A percentile compares a stretch with the other conserved stretches of the same genome.
phyloP scores from a whole-genome alignment of 2,888 invertebrate genomes.

The Andrena praecox region DNA sequence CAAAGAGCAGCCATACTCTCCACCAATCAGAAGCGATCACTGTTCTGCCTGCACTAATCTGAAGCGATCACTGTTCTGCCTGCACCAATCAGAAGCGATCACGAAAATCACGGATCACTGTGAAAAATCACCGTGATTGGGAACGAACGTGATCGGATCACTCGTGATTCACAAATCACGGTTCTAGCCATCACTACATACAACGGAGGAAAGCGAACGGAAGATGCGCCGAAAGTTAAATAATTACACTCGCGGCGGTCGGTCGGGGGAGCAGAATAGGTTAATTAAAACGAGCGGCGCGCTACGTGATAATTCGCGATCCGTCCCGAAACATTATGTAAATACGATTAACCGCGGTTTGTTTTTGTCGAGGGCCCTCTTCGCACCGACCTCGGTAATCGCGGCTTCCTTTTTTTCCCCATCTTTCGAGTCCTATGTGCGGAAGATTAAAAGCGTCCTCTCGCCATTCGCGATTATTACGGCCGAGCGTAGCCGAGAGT shows the following conservation, averaged over 20 bases:
- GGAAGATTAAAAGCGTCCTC: slow-evolving; percentile 58
- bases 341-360: slow-evolving; percentile 48
- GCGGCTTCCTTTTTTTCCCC: background rate
- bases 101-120: too few species aligned
- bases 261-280: slow-evolving; percentile 20
- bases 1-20: too few species aligned
- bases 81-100: too few species aligned
- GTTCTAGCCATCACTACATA: too few species aligned
- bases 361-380: slow-evolving; percentile 13
- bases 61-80: too few species aligned
- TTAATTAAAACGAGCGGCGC: slow-evolving; percentile 53
- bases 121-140: too few species aligned
- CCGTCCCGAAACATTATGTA: slow-evolving; percentile 46
- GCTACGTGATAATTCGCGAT: slow-evolving; percentile 31
- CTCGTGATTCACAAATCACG: too few species aligned
- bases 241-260: slow-evolving; percentile 44
- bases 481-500: slow-evolving; percentile 27
- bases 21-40: too few species aligned
- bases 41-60: too few species aligned
- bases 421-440: slow-evolving; percentile 27
- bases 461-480: slow-evolving; percentile 57
- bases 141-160: too few species aligned
- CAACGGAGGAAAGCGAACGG: slow-evolving; percentile 39
- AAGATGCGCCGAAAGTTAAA: slow-evolving; percentile 57
- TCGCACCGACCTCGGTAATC: slow-evolving; percentile 30